Evolutionary conservation across 1,140 invertebrate species (phyloP).

Genomic region (Gonioctena quinquepunctata): DNA sequence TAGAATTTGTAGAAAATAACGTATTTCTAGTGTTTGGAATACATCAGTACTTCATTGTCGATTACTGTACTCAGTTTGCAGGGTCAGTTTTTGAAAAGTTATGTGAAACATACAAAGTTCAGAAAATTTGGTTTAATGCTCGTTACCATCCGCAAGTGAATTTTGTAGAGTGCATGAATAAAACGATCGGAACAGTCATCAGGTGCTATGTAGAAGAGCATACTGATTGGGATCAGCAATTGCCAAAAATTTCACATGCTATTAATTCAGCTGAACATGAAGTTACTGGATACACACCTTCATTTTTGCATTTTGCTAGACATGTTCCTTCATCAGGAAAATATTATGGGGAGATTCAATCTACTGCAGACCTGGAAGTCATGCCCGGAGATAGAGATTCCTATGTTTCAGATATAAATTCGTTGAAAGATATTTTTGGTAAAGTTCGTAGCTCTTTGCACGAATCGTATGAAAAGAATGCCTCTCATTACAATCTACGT

Average conservation of each 20-base stretch:
- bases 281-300: background rate
- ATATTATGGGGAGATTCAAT: background rate
- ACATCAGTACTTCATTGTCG: slow-evolving; percentile 9
- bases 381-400: background rate
- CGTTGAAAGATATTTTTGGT: background rate
- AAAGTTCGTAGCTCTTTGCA: slow-evolving; percentile 4
- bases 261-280: too few relatives aligned
- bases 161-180: slow-evolving; percentile 17
- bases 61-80: slow-evolving; percentile 18
- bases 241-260: slow-evolving; percentile 1
- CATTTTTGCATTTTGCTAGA: background rate
- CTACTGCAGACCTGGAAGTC: background rate
- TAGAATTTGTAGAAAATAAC: slow-evolving; percentile 28
- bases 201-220: background rate
- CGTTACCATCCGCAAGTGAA: background rate
- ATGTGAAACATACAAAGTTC: background rate
- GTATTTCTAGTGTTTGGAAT: slow-evolving; percentile 31
- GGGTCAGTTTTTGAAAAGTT: too few relatives aligned
- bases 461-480: slow-evolving; percentile 12
- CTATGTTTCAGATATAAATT: background rate
- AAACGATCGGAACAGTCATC: slow-evolving; percentile 18
- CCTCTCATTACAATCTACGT: too few relatives aligned
- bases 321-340: background rate
- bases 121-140: background rate
- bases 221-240: background rate